Base-by-base conservation (phyloP, 2,888 invertebrate genomes). In the Leptinotarsa peninsularis region DNA sequence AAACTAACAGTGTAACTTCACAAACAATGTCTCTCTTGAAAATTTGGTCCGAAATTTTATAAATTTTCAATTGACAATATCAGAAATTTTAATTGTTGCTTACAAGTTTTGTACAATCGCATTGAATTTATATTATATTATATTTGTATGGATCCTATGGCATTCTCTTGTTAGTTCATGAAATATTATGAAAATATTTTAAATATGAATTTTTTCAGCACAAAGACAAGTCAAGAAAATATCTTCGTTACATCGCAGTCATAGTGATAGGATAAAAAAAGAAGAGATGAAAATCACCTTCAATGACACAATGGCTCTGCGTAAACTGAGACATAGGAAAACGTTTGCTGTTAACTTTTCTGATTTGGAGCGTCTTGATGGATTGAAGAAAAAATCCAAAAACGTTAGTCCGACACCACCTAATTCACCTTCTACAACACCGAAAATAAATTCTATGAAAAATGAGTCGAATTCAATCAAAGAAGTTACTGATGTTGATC, bases 221-320 rank as follows among this genome's bases (percentile, higher is more conserved):
- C 4, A 0, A 4, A 13, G 0, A 10, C 21, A 58, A 58, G 14
- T 14, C 4, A 58, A 52, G 52, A 69, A 49, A 58, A 33, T 17
- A 21, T 18, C 43, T 5, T 23, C 69, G 74, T 79, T 90, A 23
- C 84, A 88, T 18, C 84, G 89, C 71, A 88, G 88, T 76, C 83
- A 87, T 60, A 90, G 89, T 82, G 89, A 89, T 73, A 87, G 89
- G 15, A 82, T 86, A 18, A 82, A 79, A 63, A 84, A 85, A 70
- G 85, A 85, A 69, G 80, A 84, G n/a, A 79, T 82, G 52, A 86
- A 91, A 70, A 91, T 93, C 14, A 90, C 90, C 77, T 95, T 94
- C 87, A 90, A 93, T 85, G 96, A 96, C 87, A 96, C 96, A 43
- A 96, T 96, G 94, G 94, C 96, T 33, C 89, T 96, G 82, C 91